Base-by-base conservation (phyloP, 2,797 vertebrate species). In the Lophotriccus pileatus region DNA sequence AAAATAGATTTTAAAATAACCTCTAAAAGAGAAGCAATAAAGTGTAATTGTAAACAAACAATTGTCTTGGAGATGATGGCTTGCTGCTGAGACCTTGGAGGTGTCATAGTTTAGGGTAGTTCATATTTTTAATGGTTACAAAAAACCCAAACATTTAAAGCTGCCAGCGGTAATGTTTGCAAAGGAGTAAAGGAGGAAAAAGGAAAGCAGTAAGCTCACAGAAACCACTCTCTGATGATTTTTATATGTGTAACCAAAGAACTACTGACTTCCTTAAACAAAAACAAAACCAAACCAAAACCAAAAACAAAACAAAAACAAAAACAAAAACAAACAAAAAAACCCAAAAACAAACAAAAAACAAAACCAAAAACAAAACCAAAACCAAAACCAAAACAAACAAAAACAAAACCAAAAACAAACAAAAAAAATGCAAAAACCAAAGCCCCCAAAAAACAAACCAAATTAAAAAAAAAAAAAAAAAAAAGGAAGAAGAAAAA, bases 241-340 rank as follows among this genome's bases (percentile, higher is more conserved):
- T 72, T 72, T 0, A 1, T 43, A 3, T 3, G 0, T 30, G 17
- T 12, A 63, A 39, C 19, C 3, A 2, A 70, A 75, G 19, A 27
- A 30, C 3, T 25, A 41, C 25, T 46, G 10, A 6, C 3, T 72
- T 32, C 15, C 15, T 37, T 32, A 19, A 6, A 27, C 7, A 22
- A 46, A 46, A 24, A 22, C n/a, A 41, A 36, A 39, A 8, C 37
- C 37, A 39, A 13, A n/a, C n/a, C n/a, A n/a, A n/a, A n/a, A n/a
- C n/a, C 7, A 22, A 46, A 46, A 24, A 22, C n/a, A 41, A 36
- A 39, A 8, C 37, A 39, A 13, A 19, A 6, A 27, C 7, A 22
- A 46, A 46, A 24, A 22, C n/a, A 41, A 36, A 39, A 8, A 8
- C 37, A 39, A 13, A n/a, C n/a, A 37, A 8, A 56, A 27, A 34